Base-by-base conservation (phyloP, 1,140 invertebrate species). In the Nephotettix cincticeps region DNA sequence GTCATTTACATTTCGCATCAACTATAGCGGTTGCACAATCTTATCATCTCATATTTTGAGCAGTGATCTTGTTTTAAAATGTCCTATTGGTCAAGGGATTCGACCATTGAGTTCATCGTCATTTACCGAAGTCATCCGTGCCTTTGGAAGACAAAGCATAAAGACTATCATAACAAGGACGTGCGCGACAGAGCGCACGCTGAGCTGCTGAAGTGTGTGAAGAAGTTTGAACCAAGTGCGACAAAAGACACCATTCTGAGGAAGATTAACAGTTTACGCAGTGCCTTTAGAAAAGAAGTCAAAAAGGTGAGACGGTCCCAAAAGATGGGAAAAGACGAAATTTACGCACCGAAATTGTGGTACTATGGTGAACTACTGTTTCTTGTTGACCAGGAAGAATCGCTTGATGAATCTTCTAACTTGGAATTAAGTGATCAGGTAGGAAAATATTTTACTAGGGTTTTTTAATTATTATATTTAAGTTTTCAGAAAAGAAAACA, bases 211-310 rank as follows among this genome's bases (percentile, higher is more conserved):
- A 71, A 66, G 71, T 76, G 77, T 71, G 70, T 76, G 23, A 77
- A 73, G 45, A 72, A 70, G 74, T 70, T 79, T 69, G 72, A 78
- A 21, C 72, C 76, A 27, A 32, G 71, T 66, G 71, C 75, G 25
- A 77, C 70, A 23, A 75, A 74, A 70, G 64, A 65, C 56, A 61
- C 32, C 19, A 75, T 78, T 51, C 69, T 74, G 54, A 78, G 73
- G 73, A 79, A 79, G 74, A 77, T 77, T 25, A 78, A 78, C 75
- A 78, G 75, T 74, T 69, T 79, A 36, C 72, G 77, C 72, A 74
- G 73, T 66, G 73, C 63, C 70, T 72, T 75, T 67, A 73, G 76
- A 43, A 78, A 77, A 65, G 75, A 79, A 75, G 74, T 69, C 54
- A 78, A 77, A 70, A 79, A 77, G 74, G 61, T 71, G 29, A 32